Conservation (phyloP, 2,797 vertebrate genomes). For the Coranthus polyacanthus region DNA sequence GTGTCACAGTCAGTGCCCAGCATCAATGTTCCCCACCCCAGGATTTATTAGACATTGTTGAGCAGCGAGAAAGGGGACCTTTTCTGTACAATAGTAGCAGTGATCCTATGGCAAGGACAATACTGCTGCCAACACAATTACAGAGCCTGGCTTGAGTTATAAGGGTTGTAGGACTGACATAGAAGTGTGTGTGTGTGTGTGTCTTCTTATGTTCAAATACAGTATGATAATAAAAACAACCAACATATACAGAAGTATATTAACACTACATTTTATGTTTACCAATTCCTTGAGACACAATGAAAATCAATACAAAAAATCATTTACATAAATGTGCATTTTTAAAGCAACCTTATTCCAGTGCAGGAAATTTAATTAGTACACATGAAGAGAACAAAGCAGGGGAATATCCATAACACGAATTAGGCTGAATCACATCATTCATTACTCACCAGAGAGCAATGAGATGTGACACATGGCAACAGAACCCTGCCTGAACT, state of each 20-base stretch:
- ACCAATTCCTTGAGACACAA: slow-evolving; percentile 40
- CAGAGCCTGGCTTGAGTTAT: slow-evolving; percentile 78
- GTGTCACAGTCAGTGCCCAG: slow-evolving; percentile 93
- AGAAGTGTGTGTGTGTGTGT: slow-evolving; percentile 39
- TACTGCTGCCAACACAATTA: slow-evolving; percentile 82
- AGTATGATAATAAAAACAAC: slow-evolving; percentile 61
- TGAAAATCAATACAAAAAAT: slow-evolving; percentile 58
- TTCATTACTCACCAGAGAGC: slow-evolving; percentile 84
- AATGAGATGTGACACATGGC: slow-evolving; percentile 83
- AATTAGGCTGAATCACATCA: slow-evolving; percentile 80
- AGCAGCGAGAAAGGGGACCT: slow-evolving; percentile 85
- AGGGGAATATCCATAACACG: slow-evolving; percentile 78
- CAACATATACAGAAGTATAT: slow-evolving; percentile 57
- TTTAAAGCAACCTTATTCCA: slow-evolving; percentile 61
- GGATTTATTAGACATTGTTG: slow-evolving; percentile 97
- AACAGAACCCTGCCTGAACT: slow-evolving; percentile 81
- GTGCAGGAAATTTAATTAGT: slow-evolving; percentile 72
- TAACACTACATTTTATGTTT: slow-evolving; percentile 59
- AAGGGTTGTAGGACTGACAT: slow-evolving; percentile 68
- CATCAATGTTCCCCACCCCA: slow-evolving; percentile 94
- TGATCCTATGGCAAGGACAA: slow-evolving; percentile 85
- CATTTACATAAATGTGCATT: slow-evolving; percentile 62
- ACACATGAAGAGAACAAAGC: slow-evolving; percentile 71
- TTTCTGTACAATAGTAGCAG: slow-evolving; percentile 86
- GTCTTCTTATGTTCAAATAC: slow-evolving; percentile 45